These are phyloP conservation scores for Orthosia gracilis DNA, from an alignment of 2,888 invertebrate species.

Conservation along the genomic window DNA sequence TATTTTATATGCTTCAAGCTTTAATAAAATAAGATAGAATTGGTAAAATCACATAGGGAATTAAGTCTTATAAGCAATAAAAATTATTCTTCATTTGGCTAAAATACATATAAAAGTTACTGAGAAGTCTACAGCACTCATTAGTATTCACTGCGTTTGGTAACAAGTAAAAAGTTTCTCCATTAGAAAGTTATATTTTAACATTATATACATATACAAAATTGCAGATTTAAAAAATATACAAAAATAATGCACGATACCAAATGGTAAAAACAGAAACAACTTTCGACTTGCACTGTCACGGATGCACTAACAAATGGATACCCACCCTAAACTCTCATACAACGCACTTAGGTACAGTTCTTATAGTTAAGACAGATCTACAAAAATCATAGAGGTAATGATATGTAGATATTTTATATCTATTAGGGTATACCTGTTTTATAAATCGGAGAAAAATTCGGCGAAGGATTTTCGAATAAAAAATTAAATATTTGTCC, in stretches of 20 bases:
- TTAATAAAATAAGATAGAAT: too few relatives aligned
- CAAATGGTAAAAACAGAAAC: background rate
- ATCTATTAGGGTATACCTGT: slow-evolving; percentile 45
- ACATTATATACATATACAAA: background rate
- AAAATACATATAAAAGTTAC: background rate
- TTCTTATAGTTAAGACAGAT: slow-evolving; percentile 42
- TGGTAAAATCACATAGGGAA: too few relatives aligned
- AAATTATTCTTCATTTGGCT: background rate
- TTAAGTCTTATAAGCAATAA: too few relatives aligned
- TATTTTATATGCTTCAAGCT: too few relatives aligned
- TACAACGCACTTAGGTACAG: slow-evolving; percentile 43
- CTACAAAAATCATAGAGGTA: slow-evolving; percentile 60
- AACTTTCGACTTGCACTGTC: slow-evolving; percentile 9
- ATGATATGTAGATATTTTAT: slow-evolving; percentile 70
- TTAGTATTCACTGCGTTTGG: background rate
- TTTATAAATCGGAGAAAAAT: slow-evolving; percentile 21
- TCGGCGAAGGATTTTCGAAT: slow-evolving; percentile 4
- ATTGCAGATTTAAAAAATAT: background rate
- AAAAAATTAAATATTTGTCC: background rate
- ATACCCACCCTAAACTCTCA: slow-evolving; percentile 4
- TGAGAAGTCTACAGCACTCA: background rate
- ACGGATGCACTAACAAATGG: slow-evolving; percentile 31
- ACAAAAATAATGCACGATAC: background rate
- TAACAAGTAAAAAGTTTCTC: background rate
- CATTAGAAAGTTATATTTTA: slow-evolving; percentile 27